Evolutionary conservation across 2,888 invertebrate species (phyloP).

Genomic region (Pachydiplax longipennis): DNA sequence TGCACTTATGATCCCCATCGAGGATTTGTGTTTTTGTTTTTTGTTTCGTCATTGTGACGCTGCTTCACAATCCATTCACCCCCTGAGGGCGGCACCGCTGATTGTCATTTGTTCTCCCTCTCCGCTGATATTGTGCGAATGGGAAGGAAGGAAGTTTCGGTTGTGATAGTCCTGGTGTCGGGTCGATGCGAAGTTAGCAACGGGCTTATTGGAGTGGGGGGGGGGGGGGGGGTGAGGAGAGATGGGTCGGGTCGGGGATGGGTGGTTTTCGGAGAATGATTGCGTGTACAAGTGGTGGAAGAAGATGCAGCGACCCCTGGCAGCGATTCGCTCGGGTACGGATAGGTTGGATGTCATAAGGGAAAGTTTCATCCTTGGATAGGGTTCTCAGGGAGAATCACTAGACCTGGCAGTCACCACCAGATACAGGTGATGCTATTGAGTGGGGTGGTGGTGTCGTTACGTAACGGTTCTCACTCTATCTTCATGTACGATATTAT

Average conservation of each 20-base stretch:
- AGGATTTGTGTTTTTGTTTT: background rate
- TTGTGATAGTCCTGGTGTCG: background rate
- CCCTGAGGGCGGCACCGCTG: background rate
- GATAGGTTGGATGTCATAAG: slow-evolving; percentile 6
- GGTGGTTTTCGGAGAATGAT: background rate
- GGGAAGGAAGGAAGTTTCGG: background rate
- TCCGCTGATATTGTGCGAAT: too few relatives aligned
- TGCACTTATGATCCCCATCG: background rate
- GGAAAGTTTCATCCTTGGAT: background rate
- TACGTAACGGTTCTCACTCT: too few relatives aligned
- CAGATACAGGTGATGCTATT: too few relatives aligned
- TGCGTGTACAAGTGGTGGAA: slow-evolving; percentile 28
- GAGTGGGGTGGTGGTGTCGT: too few relatives aligned
- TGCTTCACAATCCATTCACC: background rate
- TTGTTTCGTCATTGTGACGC: slow-evolving; percentile 15
- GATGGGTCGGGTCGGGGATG: background rate
- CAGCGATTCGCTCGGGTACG: background rate
- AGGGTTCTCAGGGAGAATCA: too few relatives aligned
- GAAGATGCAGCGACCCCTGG: background rate
- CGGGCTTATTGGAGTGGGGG: background rate
- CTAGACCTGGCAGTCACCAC: too few relatives aligned
- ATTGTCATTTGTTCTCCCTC: slow-evolving; percentile 19
- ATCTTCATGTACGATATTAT: too few relatives aligned
- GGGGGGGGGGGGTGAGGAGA: background rate
- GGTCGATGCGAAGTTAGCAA: slow-evolving; percentile 29